These are phyloP conservation scores for Thymallus thymallus DNA, from an alignment of 2,113 vertebrate species.

Conservation along the genomic window DNA sequence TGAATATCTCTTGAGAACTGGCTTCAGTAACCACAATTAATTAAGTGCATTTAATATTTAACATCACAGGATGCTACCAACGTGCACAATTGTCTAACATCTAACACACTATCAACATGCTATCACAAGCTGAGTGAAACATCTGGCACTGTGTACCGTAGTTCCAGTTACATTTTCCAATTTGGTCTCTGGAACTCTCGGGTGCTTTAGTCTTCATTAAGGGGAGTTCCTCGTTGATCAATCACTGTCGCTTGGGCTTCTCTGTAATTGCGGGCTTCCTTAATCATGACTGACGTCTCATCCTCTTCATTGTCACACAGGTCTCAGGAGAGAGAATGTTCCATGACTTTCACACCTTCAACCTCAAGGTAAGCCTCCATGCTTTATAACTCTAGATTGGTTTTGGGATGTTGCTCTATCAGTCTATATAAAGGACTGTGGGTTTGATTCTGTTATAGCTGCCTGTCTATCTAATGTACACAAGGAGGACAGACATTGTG, in stretches of 20 bases:
- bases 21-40: too few relatives aligned
- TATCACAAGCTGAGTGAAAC: background rate
- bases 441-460: background rate
- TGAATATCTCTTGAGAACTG: too few relatives aligned
- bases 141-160: constrained; percentile 47
- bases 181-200: constrained; percentile 56
- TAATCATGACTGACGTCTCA: constrained; percentile 68
- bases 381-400: background rate
- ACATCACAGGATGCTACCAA: too few relatives aligned
- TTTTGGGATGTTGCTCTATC: background rate
- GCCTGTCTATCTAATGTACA: too few relatives aligned
- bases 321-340: constrained; percentile 91
- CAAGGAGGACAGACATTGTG: too few relatives aligned
- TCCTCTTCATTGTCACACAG: constrained; percentile 67
- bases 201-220: constrained; percentile 57
- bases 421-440: background rate
- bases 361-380: constrained; percentile 81
- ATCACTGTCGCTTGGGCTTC: constrained; percentile 68
- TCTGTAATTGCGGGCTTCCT: constrained; percentile 66
- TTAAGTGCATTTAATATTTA: too few relatives aligned
- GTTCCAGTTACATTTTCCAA: constrained; percentile 53
- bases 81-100: too few relatives aligned
- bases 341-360: constrained; percentile 82
- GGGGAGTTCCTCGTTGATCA: constrained; percentile 74
- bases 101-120: too few relatives aligned